phyloP scores from a whole-genome alignment of 1,140 invertebrate genomes.

The Asbolus verrucosus region DNA sequence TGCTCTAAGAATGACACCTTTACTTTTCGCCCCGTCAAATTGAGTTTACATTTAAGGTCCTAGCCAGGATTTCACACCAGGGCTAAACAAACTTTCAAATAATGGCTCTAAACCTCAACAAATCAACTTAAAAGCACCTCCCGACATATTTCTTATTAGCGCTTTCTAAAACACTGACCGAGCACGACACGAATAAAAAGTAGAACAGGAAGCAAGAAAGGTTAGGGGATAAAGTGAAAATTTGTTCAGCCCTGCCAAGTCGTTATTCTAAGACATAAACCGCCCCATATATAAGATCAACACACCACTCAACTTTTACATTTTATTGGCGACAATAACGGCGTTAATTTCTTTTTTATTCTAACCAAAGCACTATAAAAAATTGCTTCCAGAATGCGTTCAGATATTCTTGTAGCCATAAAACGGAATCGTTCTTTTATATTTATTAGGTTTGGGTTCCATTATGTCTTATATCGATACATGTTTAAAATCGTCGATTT shows the following conservation, averaged over 20 bases:
- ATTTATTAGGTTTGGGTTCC: conserved; percentile 37
- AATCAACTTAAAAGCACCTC: no score
- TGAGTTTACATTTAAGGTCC: conserved; percentile 16
- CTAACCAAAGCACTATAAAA: conserved; percentile 48
- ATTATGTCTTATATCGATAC: conserved; percentile 38
- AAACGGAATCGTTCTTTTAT: conserved; percentile 38
- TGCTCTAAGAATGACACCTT: conserved; percentile 50
- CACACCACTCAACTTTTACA: conserved; percentile 48
- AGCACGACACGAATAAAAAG: no score
- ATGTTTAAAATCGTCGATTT: conserved; percentile 30
- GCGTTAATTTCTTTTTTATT: conserved; percentile 54
- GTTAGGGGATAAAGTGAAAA: no score
- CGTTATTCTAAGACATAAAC: conserved; percentile 40
- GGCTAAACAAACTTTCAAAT: neutral
- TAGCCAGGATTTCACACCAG: conserved; percentile 3
- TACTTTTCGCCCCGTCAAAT: conserved; percentile 27
- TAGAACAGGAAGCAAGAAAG: no score
- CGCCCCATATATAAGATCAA: conserved; percentile 48
- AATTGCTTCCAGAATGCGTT: conserved; percentile 46
- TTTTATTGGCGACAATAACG: conserved; percentile 53
- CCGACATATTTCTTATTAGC: no score
- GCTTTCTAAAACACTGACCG: no score
- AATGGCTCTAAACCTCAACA: no score
- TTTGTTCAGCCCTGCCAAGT: conserved; percentile 44
- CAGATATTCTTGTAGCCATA: conserved; percentile 36